Conservation (phyloP, 2,797 vertebrate species). For the Coendou prehensilis region DNA sequence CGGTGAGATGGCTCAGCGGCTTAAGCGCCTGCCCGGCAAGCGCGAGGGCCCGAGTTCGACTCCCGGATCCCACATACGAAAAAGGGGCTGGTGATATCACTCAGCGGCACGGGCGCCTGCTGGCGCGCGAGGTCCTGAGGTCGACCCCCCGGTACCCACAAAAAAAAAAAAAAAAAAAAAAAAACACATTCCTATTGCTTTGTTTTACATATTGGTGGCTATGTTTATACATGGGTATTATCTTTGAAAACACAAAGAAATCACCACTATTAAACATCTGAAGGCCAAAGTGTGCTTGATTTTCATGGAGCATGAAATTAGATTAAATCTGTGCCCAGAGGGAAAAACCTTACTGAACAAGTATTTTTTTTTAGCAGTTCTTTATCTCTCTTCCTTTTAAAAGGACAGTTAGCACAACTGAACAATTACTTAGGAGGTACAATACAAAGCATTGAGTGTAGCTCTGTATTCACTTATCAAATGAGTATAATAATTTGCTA, state of each 20-base stretch:
- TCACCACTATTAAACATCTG: background rate
- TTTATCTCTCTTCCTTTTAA: constrained; percentile 81
- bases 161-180: too few relatives aligned
- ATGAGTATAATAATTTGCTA: constrained; percentile 89
- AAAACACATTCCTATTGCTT: background rate
- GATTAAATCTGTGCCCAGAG: constrained; percentile 45
- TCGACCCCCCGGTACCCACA: too few relatives aligned
- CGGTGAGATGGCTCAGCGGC: too few relatives aligned
- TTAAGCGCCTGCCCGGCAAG: too few relatives aligned
- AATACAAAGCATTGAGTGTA: constrained; percentile 82
- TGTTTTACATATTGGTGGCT: background rate
- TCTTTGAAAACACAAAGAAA: constrained; percentile 39
- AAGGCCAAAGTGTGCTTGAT: constrained; percentile 33
- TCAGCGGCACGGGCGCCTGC: too few relatives aligned
- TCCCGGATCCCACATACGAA: too few relatives aligned
- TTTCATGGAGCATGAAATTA: constrained; percentile 56
- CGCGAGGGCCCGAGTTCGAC: too few relatives aligned
- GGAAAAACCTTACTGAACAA: constrained; percentile 35
- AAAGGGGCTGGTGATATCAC: too few relatives aligned
- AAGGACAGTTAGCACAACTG: constrained; percentile 85
- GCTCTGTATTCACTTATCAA: constrained; percentile 89
- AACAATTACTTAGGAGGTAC: constrained; percentile 86
- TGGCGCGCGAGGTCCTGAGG: too few relatives aligned
- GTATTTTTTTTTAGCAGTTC: constrained; percentile 65
- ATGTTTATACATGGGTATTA: background rate